A percentile compares a stretch with the other conserved stretches of the same genome.
Evolutionary conservation across 2,797 vertebrate genomes (phyloP).

Genomic region (Aselliscus stoliczkanus): DNA sequence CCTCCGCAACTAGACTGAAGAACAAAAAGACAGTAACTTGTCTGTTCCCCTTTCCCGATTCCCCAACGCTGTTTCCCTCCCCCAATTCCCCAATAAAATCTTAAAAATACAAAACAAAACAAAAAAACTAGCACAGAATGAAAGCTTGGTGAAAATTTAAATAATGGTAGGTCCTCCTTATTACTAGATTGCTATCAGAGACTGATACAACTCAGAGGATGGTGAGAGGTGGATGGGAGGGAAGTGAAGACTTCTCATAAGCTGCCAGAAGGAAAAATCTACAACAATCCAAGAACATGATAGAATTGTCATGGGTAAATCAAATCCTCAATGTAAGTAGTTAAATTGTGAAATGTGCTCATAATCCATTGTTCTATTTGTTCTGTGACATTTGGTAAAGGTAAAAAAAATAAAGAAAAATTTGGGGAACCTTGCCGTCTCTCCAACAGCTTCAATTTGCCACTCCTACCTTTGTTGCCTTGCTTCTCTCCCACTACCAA

Average conservation of each 20-base stretch:
- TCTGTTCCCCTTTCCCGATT: too few relatives aligned
- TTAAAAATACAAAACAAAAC: too few relatives aligned
- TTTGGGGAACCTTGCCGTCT: not conserved
- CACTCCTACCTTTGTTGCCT: not conserved
- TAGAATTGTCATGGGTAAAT: not conserved
- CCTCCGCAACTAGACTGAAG: too few relatives aligned
- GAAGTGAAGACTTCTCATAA: not conserved
- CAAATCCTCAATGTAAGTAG: not conserved
- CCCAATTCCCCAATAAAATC: too few relatives aligned
- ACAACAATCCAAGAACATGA: not conserved
- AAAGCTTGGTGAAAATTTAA: slow-evolving; percentile 18
- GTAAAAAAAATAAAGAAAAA: not conserved
- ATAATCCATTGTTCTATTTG: not conserved
- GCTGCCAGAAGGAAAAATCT: not conserved
- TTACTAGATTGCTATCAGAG: not conserved
- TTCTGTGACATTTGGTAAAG: not conserved
- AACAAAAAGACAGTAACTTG: too few relatives aligned
- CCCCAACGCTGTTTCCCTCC: too few relatives aligned
- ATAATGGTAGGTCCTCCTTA: not conserved
- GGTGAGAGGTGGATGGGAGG: rapidly evolving
- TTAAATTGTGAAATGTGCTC: not conserved
- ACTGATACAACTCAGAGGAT: not conserved
- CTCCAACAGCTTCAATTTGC: not conserved
- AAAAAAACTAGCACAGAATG: not conserved
- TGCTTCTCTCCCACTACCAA: not conserved